Evolutionary conservation across 2,888 invertebrate species (phyloP).

Genomic region (Ecliptopera silaceata): DNA sequence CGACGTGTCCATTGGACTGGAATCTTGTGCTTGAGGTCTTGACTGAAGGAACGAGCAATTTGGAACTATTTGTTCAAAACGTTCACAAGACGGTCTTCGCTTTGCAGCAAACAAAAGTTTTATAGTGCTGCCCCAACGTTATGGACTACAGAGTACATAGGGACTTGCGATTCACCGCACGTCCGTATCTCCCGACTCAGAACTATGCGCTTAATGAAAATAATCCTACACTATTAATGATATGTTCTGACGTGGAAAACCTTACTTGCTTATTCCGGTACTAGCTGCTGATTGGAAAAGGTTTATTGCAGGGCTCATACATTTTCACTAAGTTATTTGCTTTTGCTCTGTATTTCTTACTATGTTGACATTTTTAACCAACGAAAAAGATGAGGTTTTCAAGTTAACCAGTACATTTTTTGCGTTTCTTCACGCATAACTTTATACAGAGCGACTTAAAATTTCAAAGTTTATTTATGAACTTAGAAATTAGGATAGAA

Average conservation of each 20-base stretch:
- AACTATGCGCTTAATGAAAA: slow-evolving; percentile 72
- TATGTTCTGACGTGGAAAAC: slow-evolving; percentile 58
- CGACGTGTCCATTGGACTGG: no score
- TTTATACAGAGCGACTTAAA: no score
- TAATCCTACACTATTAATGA: slow-evolving; percentile 62
- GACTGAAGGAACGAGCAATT: no score
- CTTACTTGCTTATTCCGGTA: slow-evolving; percentile 7
- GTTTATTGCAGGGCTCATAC: neutral
- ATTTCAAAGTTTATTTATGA: no score
- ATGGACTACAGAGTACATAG: slow-evolving; percentile 12
- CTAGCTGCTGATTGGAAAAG: neutral
- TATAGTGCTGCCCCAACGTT: slow-evolving; percentile 14
- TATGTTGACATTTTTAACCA: no score
- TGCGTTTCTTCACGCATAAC: no score
- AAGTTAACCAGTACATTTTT: no score
- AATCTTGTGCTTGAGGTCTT: no score
- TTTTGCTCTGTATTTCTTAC: no score
- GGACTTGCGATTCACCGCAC: slow-evolving; percentile 50
- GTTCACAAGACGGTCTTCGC: neutral
- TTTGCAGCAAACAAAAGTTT: neutral
- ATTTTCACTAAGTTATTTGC: neutral
- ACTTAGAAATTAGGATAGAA: no score
- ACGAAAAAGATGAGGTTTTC: no score
- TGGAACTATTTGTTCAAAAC: no score
- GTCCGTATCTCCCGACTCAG: slow-evolving; percentile 46